Percentiles rank a stretch among this genome's conserved stretches.
Evolutionary conservation across 2,888 invertebrate species (phyloP).

Genomic region (Fissipunctia ypsillon): DNA sequence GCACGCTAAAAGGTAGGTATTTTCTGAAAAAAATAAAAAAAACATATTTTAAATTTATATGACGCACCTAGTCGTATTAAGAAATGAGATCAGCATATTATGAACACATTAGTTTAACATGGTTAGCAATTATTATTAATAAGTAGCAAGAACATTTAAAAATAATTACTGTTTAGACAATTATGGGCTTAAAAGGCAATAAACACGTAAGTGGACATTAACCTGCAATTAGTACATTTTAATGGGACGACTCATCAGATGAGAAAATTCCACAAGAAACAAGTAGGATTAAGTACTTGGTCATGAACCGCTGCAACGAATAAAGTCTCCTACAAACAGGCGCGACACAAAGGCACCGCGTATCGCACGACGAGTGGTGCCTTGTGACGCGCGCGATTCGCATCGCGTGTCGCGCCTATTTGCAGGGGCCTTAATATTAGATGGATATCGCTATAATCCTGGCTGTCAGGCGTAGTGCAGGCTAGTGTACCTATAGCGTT

Average conservation of each 20-base stretch:
- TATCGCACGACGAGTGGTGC: too few species aligned
- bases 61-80: slow-evolving; percentile 33
- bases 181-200: slow-evolving; percentile 65
- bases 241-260: slow-evolving; percentile 73
- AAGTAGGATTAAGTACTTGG: slow-evolving; percentile 2
- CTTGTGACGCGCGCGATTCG: too few species aligned
- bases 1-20: slow-evolving; percentile 12
- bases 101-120: slow-evolving; percentile 65
- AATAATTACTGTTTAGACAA: slow-evolving; percentile 68
- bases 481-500: neutral
- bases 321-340: too few species aligned
- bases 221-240: slow-evolving; percentile 82
- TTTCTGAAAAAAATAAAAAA: slow-evolving; percentile 47
- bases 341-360: too few species aligned
- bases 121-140: slow-evolving; percentile 64
- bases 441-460: neutral
- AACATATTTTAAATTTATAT: slow-evolving; percentile 35
- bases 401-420: too few species aligned
- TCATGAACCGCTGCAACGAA: neutral
- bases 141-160: slow-evolving; percentile 66
- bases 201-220: slow-evolving; percentile 76
- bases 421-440: too few species aligned
- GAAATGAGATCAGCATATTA: slow-evolving; percentile 65
- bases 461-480: neutral
- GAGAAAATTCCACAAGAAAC: slow-evolving; percentile 60